Evolutionary conservation across 2,888 invertebrate species (phyloP).

Genomic region (Hymenopus coronatus): DNA sequence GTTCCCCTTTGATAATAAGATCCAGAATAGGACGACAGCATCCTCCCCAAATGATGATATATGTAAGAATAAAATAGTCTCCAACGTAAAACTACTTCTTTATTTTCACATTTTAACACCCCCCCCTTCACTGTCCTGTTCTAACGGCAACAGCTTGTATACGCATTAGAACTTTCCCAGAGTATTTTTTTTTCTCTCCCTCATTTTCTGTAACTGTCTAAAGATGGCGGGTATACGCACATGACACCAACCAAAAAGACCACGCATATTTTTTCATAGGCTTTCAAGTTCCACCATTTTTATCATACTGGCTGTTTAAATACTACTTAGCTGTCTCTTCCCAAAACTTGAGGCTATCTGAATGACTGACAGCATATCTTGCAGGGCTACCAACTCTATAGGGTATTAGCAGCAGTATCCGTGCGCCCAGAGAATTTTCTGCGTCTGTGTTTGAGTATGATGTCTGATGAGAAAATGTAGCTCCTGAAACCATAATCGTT

Average conservation of each 20-base stretch:
- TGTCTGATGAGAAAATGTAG: too few species aligned
- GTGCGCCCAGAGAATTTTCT: too few species aligned
- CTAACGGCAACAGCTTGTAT: conserved; percentile 8
- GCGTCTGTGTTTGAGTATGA: too few species aligned
- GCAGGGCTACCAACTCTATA: background rate
- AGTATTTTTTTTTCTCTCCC: background rate
- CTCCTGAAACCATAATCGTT: too few species aligned
- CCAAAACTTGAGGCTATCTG: background rate
- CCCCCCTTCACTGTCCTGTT: background rate
- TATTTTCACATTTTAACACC: conserved; percentile 22
- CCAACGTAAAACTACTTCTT: background rate
- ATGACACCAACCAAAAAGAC: background rate
- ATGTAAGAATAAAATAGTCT: background rate
- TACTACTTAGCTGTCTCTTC: background rate
- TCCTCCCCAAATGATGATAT: background rate
- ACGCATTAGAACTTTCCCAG: background rate
- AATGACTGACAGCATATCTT: background rate
- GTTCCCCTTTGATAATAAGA: too few species aligned
- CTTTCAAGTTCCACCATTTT: background rate
- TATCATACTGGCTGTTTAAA: conserved; percentile 10
- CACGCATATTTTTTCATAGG: background rate
- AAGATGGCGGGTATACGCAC: background rate
- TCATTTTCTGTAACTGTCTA: conserved; percentile 10
- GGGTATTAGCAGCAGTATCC: background rate
- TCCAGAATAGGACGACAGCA: too few species aligned